These are phyloP conservation scores for Mayetiola destructor DNA, from an alignment of 2,888 invertebrate genomes.

Conservation along the genomic window DNA sequence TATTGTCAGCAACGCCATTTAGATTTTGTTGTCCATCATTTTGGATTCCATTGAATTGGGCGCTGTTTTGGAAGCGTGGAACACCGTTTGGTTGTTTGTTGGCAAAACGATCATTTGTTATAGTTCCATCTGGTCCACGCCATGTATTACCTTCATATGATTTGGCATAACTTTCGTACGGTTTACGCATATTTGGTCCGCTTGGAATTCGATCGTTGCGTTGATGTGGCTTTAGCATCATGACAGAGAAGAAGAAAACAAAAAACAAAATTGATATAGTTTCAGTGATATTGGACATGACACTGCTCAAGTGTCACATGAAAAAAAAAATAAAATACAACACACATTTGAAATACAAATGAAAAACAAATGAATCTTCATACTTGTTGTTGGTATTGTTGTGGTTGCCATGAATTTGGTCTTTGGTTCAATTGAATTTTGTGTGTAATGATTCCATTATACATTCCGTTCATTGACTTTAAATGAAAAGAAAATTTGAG, in stretches of 20 bases:
- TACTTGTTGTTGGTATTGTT: slow-evolving; percentile 31
- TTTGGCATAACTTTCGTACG: background rate
- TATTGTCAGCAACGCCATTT: background rate
- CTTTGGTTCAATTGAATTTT: background rate
- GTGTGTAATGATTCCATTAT: background rate
- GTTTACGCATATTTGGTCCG: slow-evolving; percentile 1
- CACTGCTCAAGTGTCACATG: slow-evolving; percentile 19
- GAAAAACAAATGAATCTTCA: background rate
- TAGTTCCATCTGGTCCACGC: slow-evolving; percentile 8
- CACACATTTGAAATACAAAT: background rate
- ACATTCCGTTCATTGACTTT: background rate
- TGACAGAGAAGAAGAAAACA: background rate
- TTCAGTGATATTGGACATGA: slow-evolving; percentile 27
- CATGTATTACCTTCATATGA: slow-evolving; percentile 12
- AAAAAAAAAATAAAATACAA: too few species aligned
- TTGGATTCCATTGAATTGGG: slow-evolving; percentile 7
- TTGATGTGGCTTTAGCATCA: background rate
- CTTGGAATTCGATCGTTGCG: background rate
- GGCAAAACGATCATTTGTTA: background rate
- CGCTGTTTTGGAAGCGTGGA: slow-evolving; percentile 8
- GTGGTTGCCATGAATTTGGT: slow-evolving; percentile 37
- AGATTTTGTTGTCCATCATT: background rate
- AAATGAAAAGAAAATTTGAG: background rate
- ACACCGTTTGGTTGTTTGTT: background rate
- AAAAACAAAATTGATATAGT: slow-evolving; percentile 22